phyloP scores from a whole-genome alignment of 2,113 vertebrate genomes.

The Forbesichthys agassizii region DNA sequence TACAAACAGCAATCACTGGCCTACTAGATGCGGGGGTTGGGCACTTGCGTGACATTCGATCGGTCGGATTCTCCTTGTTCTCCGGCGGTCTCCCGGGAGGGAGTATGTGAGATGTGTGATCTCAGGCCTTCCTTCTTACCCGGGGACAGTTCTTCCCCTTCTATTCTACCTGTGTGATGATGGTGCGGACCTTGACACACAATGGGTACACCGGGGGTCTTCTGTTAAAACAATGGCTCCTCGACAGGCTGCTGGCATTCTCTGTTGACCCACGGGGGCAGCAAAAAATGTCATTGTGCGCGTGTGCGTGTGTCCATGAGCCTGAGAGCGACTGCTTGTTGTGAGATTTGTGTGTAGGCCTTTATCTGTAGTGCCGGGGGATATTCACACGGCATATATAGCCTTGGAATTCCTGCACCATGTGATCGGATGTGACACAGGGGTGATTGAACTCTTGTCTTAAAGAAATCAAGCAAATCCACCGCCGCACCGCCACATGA shows the following conservation, averaged over 20 bases:
- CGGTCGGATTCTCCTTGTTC: slow-evolving; percentile 70
- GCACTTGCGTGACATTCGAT: slow-evolving; percentile 74
- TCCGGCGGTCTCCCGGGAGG: slow-evolving; percentile 57
- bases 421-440: slow-evolving; percentile 65
- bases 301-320: not conserved
- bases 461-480: slow-evolving; percentile 73
- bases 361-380: slow-evolving; percentile 67
- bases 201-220: slow-evolving; percentile 49
- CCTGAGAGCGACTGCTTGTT: not conserved
- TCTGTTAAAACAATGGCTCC: slow-evolving; percentile 61
- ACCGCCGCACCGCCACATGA: slow-evolving; percentile 39
- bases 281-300: not conserved
- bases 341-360: slow-evolving; percentile 7
- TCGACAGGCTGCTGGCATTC: slow-evolving; percentile 41
- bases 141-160: not conserved
- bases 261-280: slow-evolving; percentile 35
- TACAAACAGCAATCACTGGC: slow-evolving; percentile 74
- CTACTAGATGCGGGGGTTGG: slow-evolving; percentile 53
- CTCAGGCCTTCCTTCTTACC: slow-evolving; percentile 55
- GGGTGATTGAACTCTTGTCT: slow-evolving; percentile 62
- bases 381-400: slow-evolving; percentile 59
- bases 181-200: slow-evolving; percentile 55
- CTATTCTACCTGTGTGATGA: slow-evolving; percentile 52
- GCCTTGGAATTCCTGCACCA: slow-evolving; percentile 63
- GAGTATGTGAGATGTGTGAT: slow-evolving; percentile 48